Evolutionary conservation across 2,888 invertebrate genomes (phyloP).

Genomic region (Caenorhabditis drosophilae): DNA sequence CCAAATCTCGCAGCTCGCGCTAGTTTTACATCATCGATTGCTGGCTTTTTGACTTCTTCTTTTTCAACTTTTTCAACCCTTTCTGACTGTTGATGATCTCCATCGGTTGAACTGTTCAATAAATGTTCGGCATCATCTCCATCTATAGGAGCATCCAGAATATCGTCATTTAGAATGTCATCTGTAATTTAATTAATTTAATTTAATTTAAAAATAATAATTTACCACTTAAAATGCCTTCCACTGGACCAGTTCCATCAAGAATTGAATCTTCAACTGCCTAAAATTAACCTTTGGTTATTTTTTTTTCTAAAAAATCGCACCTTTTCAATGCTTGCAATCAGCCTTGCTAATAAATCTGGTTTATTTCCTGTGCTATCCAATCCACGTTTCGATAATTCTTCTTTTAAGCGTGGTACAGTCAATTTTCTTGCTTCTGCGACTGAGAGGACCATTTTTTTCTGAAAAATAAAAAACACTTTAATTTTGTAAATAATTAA

Average conservation of each 20-base stretch:
- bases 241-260: constrained; percentile 11
- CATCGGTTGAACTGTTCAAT: constrained; percentile 1
- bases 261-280: constrained; percentile 35
- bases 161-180: constrained; percentile 33
- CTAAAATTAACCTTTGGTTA: no score
- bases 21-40: constrained; percentile 20
- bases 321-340: constrained; percentile 40
- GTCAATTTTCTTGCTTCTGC: constrained; percentile 31
- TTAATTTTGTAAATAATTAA: constrained; percentile 1
- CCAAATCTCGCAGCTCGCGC: constrained; percentile 30
- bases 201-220: background rate
- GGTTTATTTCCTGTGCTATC: constrained; percentile 48
- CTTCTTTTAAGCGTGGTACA: constrained; percentile 52
- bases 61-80: background rate
- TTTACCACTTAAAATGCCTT: constrained; percentile 3
- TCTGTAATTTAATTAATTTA: background rate
- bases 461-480: background rate
- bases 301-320: no score
- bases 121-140: constrained; percentile 21
- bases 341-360: constrained; percentile 47
- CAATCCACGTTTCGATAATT: constrained; percentile 45
- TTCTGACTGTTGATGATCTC: background rate
- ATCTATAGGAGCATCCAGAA: constrained; percentile 28
- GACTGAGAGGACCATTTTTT: constrained; percentile 20
- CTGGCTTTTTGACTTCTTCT: background rate